phyloP scores from a whole-genome alignment of 2,113 vertebrate species.

The Cyprinodon variegatus region DNA sequence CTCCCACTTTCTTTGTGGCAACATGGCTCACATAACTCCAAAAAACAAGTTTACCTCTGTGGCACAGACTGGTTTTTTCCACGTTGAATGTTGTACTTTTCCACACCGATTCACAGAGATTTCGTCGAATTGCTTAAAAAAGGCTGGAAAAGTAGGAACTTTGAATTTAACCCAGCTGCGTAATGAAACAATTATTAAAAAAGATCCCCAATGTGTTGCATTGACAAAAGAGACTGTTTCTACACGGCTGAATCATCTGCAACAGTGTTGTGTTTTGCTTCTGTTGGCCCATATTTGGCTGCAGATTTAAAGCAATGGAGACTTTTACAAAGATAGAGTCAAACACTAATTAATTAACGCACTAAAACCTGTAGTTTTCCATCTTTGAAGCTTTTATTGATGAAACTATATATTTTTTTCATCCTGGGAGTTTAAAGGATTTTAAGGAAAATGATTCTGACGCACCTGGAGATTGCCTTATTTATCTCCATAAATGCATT shows the following conservation, averaged over 20 bases:
- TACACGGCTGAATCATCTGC: neutral
- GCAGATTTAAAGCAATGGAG: neutral
- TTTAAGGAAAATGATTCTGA: neutral
- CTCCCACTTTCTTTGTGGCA: slow-evolving; percentile 10
- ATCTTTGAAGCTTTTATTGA: neutral
- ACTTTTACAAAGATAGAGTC: neutral
- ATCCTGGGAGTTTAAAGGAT: neutral
- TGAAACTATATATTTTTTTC: neutral
- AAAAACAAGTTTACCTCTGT: neutral
- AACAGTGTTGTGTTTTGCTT: neutral
- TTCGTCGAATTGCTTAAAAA: neutral
- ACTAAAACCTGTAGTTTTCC: too few species aligned
- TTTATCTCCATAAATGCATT: too few species aligned
- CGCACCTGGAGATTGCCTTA: too few species aligned
- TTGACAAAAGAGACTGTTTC: neutral
- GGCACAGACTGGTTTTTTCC: slow-evolving; percentile 24
- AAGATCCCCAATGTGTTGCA: neutral
- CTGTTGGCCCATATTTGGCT: neutral
- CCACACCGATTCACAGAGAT: slow-evolving; percentile 3
- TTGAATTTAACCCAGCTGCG: neutral
- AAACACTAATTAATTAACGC: neutral
- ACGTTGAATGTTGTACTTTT: slow-evolving; percentile 11
- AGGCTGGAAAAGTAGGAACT: neutral
- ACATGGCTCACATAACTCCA: neutral
- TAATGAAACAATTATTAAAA: neutral